phyloP scores from a whole-genome alignment of 2,113 vertebrate genomes.

The Rhadina sibilatrix region DNA sequence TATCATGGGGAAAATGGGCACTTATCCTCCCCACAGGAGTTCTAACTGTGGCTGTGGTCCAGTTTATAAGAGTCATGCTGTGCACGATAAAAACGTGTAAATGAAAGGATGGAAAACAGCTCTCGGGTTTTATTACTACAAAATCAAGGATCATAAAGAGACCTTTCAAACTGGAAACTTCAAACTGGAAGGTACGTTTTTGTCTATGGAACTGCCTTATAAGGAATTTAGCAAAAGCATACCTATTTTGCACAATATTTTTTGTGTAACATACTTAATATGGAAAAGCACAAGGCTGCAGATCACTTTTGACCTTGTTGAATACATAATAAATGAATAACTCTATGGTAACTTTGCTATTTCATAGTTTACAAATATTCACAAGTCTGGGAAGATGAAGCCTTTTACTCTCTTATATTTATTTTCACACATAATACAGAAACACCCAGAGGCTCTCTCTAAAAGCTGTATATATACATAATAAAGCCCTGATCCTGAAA shows the following conservation, averaged over 20 bases:
- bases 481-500: neutral
- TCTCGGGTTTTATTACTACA: slow-evolving; percentile 24
- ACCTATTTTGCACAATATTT: neutral
- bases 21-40: neutral
- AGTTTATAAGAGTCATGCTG: slow-evolving; percentile 1
- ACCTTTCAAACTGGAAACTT: neutral
- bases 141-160: slow-evolving; percentile 36
- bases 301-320: neutral
- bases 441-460: neutral
- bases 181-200: neutral
- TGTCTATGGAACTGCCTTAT: neutral
- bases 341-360: neutral
- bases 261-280: neutral
- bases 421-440: neutral
- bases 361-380: neutral
- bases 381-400: neutral
- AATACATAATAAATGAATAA: neutral
- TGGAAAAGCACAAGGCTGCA: neutral
- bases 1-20: slow-evolving; percentile 25
- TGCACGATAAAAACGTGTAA: slow-evolving; percentile 27
- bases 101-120: slow-evolving; percentile 43
- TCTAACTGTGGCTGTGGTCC: slow-evolving; percentile 12
- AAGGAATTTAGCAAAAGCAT: neutral
- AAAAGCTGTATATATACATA: neutral
- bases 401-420: neutral